phyloP scores from a whole-genome alignment of 2,888 invertebrate genomes.

The Hirudinaria manillensis region DNA sequence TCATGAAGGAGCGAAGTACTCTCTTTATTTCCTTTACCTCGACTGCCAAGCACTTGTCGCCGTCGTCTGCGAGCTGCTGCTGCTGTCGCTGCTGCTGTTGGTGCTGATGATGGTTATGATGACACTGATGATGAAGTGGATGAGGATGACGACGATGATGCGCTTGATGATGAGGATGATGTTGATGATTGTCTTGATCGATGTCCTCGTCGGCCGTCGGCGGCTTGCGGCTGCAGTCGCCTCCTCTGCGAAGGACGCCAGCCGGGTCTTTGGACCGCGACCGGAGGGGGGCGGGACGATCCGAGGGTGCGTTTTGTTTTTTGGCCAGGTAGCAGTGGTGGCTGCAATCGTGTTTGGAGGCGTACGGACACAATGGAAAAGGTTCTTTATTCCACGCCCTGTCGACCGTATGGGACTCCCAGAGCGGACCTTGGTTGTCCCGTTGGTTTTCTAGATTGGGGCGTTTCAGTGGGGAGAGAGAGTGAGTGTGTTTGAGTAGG shows the following conservation, averaged over 20 bases:
- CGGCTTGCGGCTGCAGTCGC: background rate
- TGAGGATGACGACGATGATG: background rate
- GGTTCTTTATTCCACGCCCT: background rate
- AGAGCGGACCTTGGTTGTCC: background rate
- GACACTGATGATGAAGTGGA: background rate
- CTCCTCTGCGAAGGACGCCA: background rate
- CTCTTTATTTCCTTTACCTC: constrained; percentile 49
- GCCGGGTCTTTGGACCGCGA: background rate
- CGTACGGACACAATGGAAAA: background rate
- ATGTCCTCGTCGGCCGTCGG: background rate
- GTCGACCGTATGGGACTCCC: background rate
- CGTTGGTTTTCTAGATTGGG: background rate
- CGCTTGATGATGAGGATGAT: background rate
- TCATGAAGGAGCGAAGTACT: constrained; percentile 44
- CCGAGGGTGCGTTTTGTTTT: background rate
- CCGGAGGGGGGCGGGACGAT: background rate
- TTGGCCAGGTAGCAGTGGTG: background rate
- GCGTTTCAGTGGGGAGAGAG: background rate
- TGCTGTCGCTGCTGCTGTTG: background rate
- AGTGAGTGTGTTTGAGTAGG: too few species aligned
- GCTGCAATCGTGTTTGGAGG: background rate
- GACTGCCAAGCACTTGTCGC: constrained; percentile 40
- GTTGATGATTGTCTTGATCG: background rate
- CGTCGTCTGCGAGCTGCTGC: background rate
- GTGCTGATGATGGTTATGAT: background rate